Conservation (phyloP, 2,888 invertebrate genomes). For the Mamestra brassicae region DNA sequence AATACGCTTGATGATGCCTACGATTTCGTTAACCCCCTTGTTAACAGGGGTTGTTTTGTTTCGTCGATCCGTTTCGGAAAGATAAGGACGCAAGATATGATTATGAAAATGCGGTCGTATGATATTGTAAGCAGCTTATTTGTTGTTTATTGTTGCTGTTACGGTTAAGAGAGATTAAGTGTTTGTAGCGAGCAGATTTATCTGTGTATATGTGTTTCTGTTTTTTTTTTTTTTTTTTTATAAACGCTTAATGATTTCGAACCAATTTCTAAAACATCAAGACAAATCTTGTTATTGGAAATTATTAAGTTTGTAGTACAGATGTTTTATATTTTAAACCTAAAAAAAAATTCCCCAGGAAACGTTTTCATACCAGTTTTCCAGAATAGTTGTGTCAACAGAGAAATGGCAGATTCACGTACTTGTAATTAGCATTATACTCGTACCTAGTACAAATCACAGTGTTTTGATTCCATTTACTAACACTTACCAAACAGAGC, state of each 20-base stretch:
- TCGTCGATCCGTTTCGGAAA: conserved; percentile 61
- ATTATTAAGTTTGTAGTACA: background rate
- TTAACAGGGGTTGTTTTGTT: conserved; percentile 81
- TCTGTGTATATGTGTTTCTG: conserved; percentile 21
- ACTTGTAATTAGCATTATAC: background rate
- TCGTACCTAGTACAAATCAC: background rate
- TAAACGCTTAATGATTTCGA: background rate
- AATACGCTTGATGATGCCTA: conserved; percentile 89
- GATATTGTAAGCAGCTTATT: conserved; percentile 81
- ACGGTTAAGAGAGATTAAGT: conserved; percentile 59
- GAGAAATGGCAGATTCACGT: background rate
- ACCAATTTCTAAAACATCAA: background rate
- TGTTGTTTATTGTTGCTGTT: conserved; percentile 73
- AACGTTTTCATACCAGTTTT: background rate
- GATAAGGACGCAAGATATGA: conserved; percentile 68
- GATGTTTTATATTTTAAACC: background rate
- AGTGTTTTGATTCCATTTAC: conserved; percentile 13
- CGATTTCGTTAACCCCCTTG: conserved; percentile 84
- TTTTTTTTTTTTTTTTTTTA: background rate
- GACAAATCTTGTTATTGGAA: background rate
- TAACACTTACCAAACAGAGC: conserved; percentile 17
- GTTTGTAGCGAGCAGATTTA: conserved; percentile 56
- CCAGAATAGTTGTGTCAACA: background rate
- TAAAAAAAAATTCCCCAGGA: background rate
- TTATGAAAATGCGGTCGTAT: conserved; percentile 79